Base-by-base conservation (phyloP, 2,888 invertebrate genomes). In the Rhorus exstirpatorius region DNA sequence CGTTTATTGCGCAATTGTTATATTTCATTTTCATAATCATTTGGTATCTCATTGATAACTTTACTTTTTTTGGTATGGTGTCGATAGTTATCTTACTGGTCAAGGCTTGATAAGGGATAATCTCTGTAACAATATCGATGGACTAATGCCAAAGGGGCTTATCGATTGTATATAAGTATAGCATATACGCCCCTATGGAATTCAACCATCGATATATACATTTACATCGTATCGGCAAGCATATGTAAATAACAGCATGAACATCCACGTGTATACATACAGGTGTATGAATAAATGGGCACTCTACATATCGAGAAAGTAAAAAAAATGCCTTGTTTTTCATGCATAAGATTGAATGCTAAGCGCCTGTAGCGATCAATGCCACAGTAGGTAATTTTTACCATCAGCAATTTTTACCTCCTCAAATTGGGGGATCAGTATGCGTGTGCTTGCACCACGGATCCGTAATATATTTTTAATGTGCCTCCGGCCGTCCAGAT, bases 391-490 rank as follows among this genome's bases (percentile, higher is more conserved):
- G 26, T 21, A 35, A 35, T 61, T 72, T 55, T 21, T 3, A 19
- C 35, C 31, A 72, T 49, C 65, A 3, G 24, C 31, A 58, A 38
- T 49, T 60, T 49, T 31, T 35, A 14, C 35, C 21, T 61, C 2
- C 19, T 19, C 35, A 35, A 49, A 61, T 49, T 24, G 12, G 31
- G 31, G 19, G 44, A 63, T 38, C 6, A 0, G 35, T 38, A 38
- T 38, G 12, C 21, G 24, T 49, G 49, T 61, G 35, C 61, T 72
- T 72, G 26, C 44, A 31, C 31, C 31, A 41, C 24, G 7, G 49
- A 3, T 35, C 17, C 41, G 53, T 17, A 38, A 74, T 55, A 63
- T 44, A 44, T 63, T 58, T 63, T n/a, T 49, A 60, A 58, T 60
- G 58, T 38, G 58, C 38, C 35, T 46, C 49, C 60, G 8, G 60